Conservation (phyloP, 2,888 invertebrate species). For the Caenorhabditis sulstoni region DNA sequence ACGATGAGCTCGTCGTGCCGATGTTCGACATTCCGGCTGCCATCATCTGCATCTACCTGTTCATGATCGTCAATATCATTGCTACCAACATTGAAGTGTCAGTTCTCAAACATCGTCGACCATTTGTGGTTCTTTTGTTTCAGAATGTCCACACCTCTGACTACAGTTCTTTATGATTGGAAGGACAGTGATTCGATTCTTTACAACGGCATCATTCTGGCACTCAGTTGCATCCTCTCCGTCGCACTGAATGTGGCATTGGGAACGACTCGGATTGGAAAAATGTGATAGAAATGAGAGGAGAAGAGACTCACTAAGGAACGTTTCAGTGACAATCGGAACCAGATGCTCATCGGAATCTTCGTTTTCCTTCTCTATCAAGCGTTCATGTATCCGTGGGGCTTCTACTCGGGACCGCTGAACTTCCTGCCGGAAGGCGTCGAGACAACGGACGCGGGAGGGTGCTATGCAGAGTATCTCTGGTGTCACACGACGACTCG, state of each 20-base stretch:
- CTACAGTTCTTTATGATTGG: slow-evolving; percentile 64
- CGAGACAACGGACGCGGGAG: slow-evolving; percentile 47
- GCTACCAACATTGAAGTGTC: slow-evolving; percentile 60
- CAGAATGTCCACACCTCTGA: slow-evolving; percentile 64
- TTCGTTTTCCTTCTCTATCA: slow-evolving; percentile 60
- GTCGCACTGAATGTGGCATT: slow-evolving; percentile 53
- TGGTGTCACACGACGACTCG: slow-evolving; percentile 52
- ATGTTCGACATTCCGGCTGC: slow-evolving; percentile 50
- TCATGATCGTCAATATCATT: slow-evolving; percentile 52
- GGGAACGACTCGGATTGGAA: slow-evolving; percentile 60
- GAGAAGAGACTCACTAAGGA: no score
- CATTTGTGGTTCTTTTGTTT: slow-evolving; percentile 3
- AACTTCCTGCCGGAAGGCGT: slow-evolving; percentile 54
- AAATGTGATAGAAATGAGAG: slow-evolving; percentile 37
- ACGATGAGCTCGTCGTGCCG: slow-evolving; percentile 42
- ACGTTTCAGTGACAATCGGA: slow-evolving; percentile 56
- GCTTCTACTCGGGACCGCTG: slow-evolving; percentile 64
- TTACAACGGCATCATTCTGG: slow-evolving; percentile 61
- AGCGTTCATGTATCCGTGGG: slow-evolving; percentile 61
- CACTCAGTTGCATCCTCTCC: slow-evolving; percentile 54
- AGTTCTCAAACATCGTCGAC: neutral
- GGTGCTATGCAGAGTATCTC: slow-evolving; percentile 42
- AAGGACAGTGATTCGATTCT: slow-evolving; percentile 62
- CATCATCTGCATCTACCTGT: slow-evolving; percentile 53
- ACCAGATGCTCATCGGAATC: slow-evolving; percentile 64